phyloP scores from a whole-genome alignment of 2,113 vertebrate species.

The Silurus asotus region DNA sequence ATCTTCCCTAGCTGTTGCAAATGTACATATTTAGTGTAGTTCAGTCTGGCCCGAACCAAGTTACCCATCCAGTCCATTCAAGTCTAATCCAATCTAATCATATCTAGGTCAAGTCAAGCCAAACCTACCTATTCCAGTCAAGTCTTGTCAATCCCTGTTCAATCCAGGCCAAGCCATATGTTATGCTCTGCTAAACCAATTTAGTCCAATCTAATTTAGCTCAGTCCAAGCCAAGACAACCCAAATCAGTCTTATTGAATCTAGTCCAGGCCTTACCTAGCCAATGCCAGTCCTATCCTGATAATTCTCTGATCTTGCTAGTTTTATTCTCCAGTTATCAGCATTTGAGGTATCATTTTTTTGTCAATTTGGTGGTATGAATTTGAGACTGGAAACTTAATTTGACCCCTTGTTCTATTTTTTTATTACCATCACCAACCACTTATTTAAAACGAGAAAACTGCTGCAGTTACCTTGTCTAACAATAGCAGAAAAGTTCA shows the following conservation, averaged over 20 bases:
- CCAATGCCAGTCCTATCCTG: neutral
- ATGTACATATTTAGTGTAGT: neutral
- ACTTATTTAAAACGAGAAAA: neutral
- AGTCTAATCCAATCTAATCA: neutral
- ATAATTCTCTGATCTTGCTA: neutral
- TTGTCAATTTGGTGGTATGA: neutral
- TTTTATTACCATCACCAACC: neutral
- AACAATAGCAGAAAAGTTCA: neutral
- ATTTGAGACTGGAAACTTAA: neutral
- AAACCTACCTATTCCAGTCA: neutral
- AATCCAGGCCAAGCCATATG: neutral
- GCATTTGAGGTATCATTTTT: neutral
- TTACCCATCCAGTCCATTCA: neutral
- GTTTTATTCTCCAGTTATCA: neutral
- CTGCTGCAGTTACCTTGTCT: neutral
- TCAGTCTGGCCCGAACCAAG: neutral
- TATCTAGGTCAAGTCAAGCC: neutral
- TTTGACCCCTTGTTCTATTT: neutral
- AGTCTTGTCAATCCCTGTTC: neutral
- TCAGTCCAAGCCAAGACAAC: neutral
- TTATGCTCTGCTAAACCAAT: neutral
- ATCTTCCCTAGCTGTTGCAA: neutral
- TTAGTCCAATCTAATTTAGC: neutral
- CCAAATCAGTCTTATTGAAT: neutral
- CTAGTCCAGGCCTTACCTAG: neutral